These are phyloP conservation scores for Tetranychus truncatus DNA, from an alignment of 2,888 invertebrate species.

Conservation along the genomic window DNA sequence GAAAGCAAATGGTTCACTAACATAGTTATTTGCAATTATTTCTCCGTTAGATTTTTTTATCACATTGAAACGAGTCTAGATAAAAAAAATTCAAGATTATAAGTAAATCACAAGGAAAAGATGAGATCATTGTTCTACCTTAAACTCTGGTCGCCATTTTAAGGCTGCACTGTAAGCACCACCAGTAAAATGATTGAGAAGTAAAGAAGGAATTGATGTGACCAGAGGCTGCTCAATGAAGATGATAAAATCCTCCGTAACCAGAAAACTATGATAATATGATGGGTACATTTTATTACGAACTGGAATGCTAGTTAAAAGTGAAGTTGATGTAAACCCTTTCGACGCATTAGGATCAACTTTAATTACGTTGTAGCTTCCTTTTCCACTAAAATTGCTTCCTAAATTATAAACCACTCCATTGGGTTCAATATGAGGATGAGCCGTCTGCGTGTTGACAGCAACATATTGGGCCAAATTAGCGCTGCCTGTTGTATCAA, in stretches of 20 bases:
- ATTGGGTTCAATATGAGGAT: slow-evolving; percentile 59
- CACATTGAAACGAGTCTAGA: slow-evolving; percentile 33
- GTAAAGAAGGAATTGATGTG: neutral
- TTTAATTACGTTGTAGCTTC: slow-evolving; percentile 24
- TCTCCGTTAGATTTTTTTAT: slow-evolving; percentile 31
- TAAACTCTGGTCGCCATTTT: slow-evolving; percentile 7
- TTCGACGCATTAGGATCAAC: neutral
- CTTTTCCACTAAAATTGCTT: slow-evolving; percentile 35
- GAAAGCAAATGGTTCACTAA: slow-evolving; percentile 53
- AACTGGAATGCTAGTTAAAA: slow-evolving; percentile 6
- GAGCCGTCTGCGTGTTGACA: slow-evolving; percentile 61
- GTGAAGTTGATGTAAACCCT: neutral
- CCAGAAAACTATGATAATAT: slow-evolving; percentile 82
- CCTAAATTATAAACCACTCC: slow-evolving; percentile 66
- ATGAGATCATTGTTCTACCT: neutral
- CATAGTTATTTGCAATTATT: slow-evolving; percentile 21
- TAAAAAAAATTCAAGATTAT: neutral
- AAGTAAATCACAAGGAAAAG: neutral
- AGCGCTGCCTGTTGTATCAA: slow-evolving; percentile 52
- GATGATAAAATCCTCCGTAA: slow-evolving; percentile 67
- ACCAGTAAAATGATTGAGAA: neutral
- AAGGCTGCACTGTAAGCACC: neutral
- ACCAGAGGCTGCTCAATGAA: slow-evolving; percentile 53
- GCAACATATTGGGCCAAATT: slow-evolving; percentile 47
- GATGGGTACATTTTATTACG: neutral